Evolutionary conservation across 2,888 invertebrate genomes (phyloP), one percentile per base, ranked within the genome.

Genomic region (Leuctra nigra): DNA sequence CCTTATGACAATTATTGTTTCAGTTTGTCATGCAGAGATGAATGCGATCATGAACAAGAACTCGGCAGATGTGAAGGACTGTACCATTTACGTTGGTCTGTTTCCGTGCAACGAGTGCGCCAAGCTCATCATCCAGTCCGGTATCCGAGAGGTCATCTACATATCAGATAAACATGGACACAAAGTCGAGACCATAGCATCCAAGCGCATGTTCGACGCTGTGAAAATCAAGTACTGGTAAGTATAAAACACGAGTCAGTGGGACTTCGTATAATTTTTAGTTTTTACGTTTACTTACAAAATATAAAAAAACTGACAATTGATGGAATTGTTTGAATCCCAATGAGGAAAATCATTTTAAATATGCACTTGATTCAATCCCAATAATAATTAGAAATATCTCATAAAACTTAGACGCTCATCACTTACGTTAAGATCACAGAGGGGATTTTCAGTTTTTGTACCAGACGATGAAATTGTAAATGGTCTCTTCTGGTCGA

Each of bases 91-190:
- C 68, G 91, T 94, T 0, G 87, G 86, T 0, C 73, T 95, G 16
- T 98, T 97, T 71, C 98, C 98, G 0, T 99, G 98, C 71, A 96
- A 97, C 68, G 96, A 97, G 72, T 99, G 98, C 75, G 91, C 97
- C 0, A 99, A 99, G 72, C 76, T 96, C 29, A 92, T 99, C 29
- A 93, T 98, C 64, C 98, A 99, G 68, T 85, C 93, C 1, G 91
- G 95, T 0, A 91, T 97, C 29, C 81, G 73, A 52, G 81, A 84
- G 67, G 79, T 93, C 1, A 71, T 86, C 11, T 96, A 88, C 68
- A 74, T 91, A 67, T 89, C 88, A 0, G 91, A 95, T 70, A 92
- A 93, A 68, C 81, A 91, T 70, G 75, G 77, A 0, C 71, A 83
- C 3, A 88, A 87, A 67, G 68, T 75, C 0, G 75, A 73, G 54